These are phyloP conservation scores for Leptogaster cylindrica DNA, from an alignment of 2,888 invertebrate species.

Conservation along the genomic window DNA sequence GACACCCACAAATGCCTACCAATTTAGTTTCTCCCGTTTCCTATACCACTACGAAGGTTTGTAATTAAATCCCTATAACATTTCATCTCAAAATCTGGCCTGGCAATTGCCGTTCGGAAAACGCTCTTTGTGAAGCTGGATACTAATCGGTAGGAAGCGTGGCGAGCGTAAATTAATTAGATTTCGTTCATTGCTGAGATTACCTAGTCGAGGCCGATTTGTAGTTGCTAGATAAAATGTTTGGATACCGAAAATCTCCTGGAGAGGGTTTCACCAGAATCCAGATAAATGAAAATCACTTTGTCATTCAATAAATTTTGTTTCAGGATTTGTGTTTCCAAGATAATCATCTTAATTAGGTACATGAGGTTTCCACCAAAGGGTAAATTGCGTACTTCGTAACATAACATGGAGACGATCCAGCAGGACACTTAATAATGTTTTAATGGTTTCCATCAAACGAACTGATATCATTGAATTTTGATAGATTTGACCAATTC, in stretches of 20 bases:
- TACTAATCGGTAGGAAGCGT: background rate
- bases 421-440: constrained; percentile 1
- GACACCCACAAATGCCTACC: background rate
- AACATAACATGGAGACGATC: constrained; percentile 10
- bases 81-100: constrained; percentile 6
- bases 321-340: constrained; percentile 30
- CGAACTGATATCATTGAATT: too few relatives aligned
- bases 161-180: constrained; percentile 21
- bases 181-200: constrained; percentile 11
- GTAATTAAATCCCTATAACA: constrained; percentile 3
- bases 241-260: background rate
- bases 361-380: constrained; percentile 32
- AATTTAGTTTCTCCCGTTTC: background rate
- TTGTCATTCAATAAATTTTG: constrained; percentile 36
- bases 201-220: constrained; percentile 1
- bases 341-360: constrained; percentile 38
- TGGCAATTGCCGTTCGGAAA: background rate
- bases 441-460: constrained; percentile 6
- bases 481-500: too few relatives aligned
- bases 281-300: constrained; percentile 32
- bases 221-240: constrained; percentile 7
- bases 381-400: constrained; percentile 24
- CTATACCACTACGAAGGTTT: too few relatives aligned
- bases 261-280: background rate
- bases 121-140: too few relatives aligned